Conservation (phyloP, 2,113 vertebrate species). For the Microtus pennsylvanicus region DNA sequence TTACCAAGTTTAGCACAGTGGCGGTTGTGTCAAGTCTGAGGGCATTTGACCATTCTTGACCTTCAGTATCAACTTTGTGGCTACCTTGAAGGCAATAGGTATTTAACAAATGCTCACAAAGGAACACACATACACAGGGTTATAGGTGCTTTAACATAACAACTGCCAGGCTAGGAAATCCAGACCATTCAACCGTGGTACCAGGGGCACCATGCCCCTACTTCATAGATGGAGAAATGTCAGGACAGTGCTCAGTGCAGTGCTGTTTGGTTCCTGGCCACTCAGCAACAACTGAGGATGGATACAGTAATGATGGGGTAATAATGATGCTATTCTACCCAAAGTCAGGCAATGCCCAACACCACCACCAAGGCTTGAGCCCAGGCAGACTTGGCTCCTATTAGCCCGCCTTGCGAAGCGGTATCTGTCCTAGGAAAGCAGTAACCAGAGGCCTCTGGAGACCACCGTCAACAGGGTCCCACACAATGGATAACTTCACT, state of each 20-base stretch:
- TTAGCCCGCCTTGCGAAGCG: neutral
- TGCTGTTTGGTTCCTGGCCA: rapidly evolving
- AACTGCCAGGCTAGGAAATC: neutral
- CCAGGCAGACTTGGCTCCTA: neutral
- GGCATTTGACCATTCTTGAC: neutral
- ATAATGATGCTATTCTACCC: rapidly evolving
- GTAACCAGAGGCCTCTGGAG: neutral
- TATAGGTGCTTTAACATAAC: neutral
- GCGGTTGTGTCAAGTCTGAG: neutral
- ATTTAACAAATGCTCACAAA: neutral
- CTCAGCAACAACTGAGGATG: neutral
- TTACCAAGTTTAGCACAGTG: neutral
- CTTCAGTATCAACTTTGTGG: neutral
- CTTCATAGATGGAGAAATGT: neutral
- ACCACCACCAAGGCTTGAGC: neutral
- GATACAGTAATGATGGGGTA: too few species aligned
- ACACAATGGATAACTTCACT: neutral
- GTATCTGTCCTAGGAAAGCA: neutral
- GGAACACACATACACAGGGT: rapidly evolving
- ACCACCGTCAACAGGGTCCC: neutral
- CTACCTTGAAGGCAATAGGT: neutral
- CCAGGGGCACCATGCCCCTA: neutral
- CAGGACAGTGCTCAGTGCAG: neutral
- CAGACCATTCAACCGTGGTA: neutral
- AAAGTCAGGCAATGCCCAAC: neutral